Conservation (phyloP, 2,797 vertebrate genomes). For the Okamejei kenojei region DNA sequence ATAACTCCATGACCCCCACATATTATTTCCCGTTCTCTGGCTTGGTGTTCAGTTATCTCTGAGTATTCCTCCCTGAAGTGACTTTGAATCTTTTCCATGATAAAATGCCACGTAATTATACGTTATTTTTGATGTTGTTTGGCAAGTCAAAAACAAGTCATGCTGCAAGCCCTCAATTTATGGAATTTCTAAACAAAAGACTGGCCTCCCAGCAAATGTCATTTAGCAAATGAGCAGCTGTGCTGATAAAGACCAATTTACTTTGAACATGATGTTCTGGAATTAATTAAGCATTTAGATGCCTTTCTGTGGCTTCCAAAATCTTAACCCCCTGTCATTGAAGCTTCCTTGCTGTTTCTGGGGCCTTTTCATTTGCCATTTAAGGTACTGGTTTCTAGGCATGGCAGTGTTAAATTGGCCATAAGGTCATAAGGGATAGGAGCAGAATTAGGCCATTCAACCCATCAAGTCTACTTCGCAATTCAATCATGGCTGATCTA, state of each 20-base stretch:
- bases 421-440: no score
- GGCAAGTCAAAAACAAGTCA: background rate
- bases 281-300: background rate
- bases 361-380: background rate
- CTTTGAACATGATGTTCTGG: background rate
- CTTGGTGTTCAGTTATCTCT: background rate
- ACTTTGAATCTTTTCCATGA: background rate
- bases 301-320: background rate
- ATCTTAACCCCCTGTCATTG: background rate
- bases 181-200: background rate
- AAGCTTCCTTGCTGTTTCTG: background rate
- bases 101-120: background rate
- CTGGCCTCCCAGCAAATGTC: no score
- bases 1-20: no score
- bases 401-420: background rate
- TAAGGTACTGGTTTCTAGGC: background rate
- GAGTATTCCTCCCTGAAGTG: background rate
- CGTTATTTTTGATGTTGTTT: background rate
- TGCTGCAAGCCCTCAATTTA: background rate
- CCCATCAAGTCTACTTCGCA: no score
- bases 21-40: background rate
- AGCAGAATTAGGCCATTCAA: no score
- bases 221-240: background rate
- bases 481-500: no score
- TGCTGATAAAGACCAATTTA: background rate